Percentiles rank a stretch among this genome's conserved stretches.
phyloP scores from a whole-genome alignment of 2,888 invertebrate genomes.

The Hyposoter didymator region DNA sequence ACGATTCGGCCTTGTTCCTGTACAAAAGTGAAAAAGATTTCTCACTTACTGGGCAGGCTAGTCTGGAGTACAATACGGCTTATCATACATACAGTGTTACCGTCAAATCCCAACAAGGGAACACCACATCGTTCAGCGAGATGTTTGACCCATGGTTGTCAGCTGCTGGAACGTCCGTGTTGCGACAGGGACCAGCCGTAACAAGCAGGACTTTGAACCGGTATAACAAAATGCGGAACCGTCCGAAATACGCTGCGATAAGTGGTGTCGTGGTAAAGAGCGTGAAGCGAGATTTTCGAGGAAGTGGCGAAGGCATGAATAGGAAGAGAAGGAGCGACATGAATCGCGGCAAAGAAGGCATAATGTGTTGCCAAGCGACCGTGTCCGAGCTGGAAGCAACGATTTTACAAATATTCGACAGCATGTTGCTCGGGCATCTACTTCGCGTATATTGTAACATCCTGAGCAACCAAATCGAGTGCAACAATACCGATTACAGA shows the following conservation, averaged over 20 bases:
- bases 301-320: background rate
- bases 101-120: background rate
- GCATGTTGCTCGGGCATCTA: background rate
- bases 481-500: background rate
- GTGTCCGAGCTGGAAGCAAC: background rate
- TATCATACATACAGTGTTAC: background rate
- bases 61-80: background rate
- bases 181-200: background rate
- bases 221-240: conserved; percentile 1
- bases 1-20: background rate
- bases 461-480: background rate
- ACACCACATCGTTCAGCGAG: background rate
- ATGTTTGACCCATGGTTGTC: background rate
- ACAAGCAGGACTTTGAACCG: background rate
- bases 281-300: background rate
- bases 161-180: background rate
- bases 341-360: background rate
- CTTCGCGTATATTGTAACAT: background rate
- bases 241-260: background rate
- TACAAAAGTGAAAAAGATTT: background rate
- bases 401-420: background rate
- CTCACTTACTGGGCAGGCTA: background rate
- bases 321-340: background rate
- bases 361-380: background rate
- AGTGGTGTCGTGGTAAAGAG: background rate